Evolutionary conservation across 2,797 vertebrate genomes (phyloP), one percentile per base, ranked within the genome.

Genomic region (Phylloscopus collybita): DNA sequence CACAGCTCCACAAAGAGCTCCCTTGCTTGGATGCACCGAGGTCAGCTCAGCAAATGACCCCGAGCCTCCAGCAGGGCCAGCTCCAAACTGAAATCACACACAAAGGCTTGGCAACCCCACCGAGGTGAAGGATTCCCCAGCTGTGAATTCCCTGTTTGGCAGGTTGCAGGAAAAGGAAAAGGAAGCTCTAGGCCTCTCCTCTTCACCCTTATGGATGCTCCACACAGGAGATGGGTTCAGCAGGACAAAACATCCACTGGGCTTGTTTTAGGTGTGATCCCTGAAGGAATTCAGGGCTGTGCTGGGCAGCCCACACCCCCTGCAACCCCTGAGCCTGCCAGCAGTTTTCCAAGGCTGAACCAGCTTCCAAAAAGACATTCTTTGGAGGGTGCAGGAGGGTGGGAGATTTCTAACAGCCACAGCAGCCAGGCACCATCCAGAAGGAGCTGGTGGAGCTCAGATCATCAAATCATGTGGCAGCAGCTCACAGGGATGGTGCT

Each of bases 401-500:
- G 44, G 78, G 61, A 78, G 49, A 47, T 51, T 78, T 66, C 36
- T 5, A 59, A 40, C 4, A 19, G 47, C 54, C 78, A 72, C 19
- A 67, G 42, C 49, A 74, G 54, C 11, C 61, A 47, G 78, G 57
- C 21, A 89, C 10, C 22, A 40, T 56, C 27, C 8, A 59, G 26
- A 32, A 72, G 50, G 27, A 64, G 67, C 26, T 1, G 5, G 40
- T 1, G 0, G 30, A 69, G 50, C 34, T 73, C 50, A 30, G 42
- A 38, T 19, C 62, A 45, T 27, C 11, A 6, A 2, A 61, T 11
- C 3, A 0, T 8, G 8, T 1, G 27, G 16, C 2, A 13, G 40
- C 44, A 13, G 40, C 44, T 64, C 44, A 22, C 4, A 53, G 1
- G 4, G 36, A 34, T 25, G 47, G 45, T 23, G 51, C 56, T 69